Base-by-base conservation (phyloP, 2,113 vertebrate species). In the Mugil cephalus region DNA sequence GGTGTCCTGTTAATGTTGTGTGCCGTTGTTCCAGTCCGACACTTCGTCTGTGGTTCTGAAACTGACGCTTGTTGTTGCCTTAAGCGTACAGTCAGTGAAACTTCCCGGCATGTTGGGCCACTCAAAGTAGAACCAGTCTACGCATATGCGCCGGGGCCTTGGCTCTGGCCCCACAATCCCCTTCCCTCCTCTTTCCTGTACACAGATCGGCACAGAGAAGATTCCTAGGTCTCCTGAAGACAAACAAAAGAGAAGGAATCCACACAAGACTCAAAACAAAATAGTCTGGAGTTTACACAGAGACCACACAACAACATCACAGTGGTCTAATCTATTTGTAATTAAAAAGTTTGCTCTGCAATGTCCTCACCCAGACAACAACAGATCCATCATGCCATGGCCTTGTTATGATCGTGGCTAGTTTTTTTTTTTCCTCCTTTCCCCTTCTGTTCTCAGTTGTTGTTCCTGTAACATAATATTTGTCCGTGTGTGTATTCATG, bases 231-330 rank as follows among this genome's bases (percentile, higher is more conserved):
- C 79, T 88, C 82, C 85, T 90, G 72, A 92, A 88, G 76, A 75
- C 84, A 89, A 90, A 94, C 92, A 93, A 90, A 85, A 81, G 80
- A 62, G 68, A 86, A 84, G 62, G 69, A 73, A 91, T 90, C 83
- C 87, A 87, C 79, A 71, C 81, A 87, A 85, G 80, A 86, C 82
- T 91, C 74, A 84, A 89, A 92, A 89, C 88, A 90, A 91, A 89
- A 90, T 90, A 80, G 89, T 63, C 62, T 77, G 63, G 69, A 91
- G 90, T 93, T 93, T 92, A 93, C 87, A 86, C 66, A 90, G 87
- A 92, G 93, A 93, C 93, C 93, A 93, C 93, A 92, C 93, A 94
- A 91, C 86, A 91, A 62, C 89, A 91, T 92, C 85, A 84, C 84
- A 91, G 90, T 45, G 79, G 77, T 84, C 74, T 85, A 85, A 92